Base-by-base conservation (phyloP, 2,113 vertebrate species). In the Calyptomena viridis region DNA sequence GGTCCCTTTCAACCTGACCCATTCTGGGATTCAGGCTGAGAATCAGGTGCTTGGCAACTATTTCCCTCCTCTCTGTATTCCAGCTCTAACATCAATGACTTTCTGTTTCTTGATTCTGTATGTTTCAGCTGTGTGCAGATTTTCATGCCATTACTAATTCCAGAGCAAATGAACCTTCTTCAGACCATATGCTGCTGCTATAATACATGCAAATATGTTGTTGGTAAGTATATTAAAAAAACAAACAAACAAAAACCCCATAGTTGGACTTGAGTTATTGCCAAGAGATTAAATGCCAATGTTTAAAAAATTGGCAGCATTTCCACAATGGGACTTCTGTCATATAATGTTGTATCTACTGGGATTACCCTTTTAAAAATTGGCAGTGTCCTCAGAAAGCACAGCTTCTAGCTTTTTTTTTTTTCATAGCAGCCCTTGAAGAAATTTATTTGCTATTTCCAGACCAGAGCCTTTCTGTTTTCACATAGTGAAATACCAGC, bases 301-400 rank as follows among this genome's bases (percentile, higher is more conserved):
- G 13, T 64, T 81, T n/a, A 18, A 79, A 81, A 89, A 46, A 84
- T 40, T 86, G 96, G 97, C 96, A 76, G 25, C 0, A 0, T 55
- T 81, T 96, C 94, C 97, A 94, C 90, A 35, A 21, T 0, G 2
- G 76, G 92, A 95, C 56, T 90, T 69, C 55, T 63, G 75, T 86
- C 84, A 5, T 75, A 39, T 64, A 91, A 87, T 18, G 76, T 40
- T 73, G 13, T 92, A 95, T 97, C 95, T 96, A 27, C 62, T 60
- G 84, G 96, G 94, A 97, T 95, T 97, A 97, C 94, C 73, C 89
- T 89, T 81, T 56, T 77, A 67, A 94, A 93, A 94, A 96, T 83
- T 84, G 4, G 39, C 93, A n/a, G n/a, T n/a, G n/a, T 96, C 95
- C 87, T 85, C 18, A 27, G 64, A 96, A 90, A 87, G 42, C 42